A percentile compares a stretch with the other conserved stretches of the same genome.
phyloP scores from a whole-genome alignment of 2,797 vertebrate genomes.

The Rhynchonycteris naso region DNA sequence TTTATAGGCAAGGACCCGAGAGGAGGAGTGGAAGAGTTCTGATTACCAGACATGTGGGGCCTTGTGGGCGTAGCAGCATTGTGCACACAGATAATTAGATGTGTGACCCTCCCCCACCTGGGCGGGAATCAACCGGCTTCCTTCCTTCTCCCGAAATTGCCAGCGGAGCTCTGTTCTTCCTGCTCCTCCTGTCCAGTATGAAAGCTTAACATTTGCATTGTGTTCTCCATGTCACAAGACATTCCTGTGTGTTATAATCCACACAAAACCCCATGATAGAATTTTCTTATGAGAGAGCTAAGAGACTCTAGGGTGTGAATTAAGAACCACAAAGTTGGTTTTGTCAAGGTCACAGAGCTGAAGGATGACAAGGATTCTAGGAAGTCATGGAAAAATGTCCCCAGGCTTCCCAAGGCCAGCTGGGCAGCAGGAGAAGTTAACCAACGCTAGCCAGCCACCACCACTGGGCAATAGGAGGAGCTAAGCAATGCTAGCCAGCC shows the following conservation, averaged over 20 bases:
- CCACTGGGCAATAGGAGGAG: neutral
- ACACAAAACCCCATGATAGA: neutral
- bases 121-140: neutral
- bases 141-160: neutral
- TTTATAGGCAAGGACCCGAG: neutral
- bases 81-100: neutral
- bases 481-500: neutral
- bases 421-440: neutral
- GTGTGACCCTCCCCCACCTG: too few species aligned
- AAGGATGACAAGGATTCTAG: neutral
- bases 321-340: neutral
- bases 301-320: neutral
- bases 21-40: neutral
- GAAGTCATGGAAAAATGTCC: neutral
- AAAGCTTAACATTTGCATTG: neutral
- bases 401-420: neutral
- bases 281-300: neutral
- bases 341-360: neutral
- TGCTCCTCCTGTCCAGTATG: neutral
- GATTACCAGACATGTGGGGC: accelerated
- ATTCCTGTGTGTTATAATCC: neutral
- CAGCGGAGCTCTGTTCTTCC: neutral
- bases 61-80: neutral
- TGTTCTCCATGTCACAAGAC: neutral
- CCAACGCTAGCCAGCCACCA: neutral